Evolutionary conservation across 1,140 invertebrate species (phyloP).

Genomic region (Bradysia coprophila): DNA sequence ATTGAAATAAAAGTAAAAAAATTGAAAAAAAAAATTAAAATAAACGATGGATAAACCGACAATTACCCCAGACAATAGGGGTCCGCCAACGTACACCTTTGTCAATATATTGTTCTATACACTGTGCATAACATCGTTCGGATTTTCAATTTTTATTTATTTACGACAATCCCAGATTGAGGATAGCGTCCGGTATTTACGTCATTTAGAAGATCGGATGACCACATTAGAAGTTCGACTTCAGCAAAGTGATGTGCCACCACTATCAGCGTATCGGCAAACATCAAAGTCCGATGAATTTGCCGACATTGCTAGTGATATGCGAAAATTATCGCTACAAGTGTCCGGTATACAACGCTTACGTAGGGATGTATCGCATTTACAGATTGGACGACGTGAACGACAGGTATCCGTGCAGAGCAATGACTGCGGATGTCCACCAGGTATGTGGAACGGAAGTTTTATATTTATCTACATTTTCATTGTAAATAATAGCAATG

Average conservation of each 20-base stretch:
- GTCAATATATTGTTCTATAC: conserved; percentile 18
- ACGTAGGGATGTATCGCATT: conserved; percentile 20
- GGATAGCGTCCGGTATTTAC: conserved; percentile 14
- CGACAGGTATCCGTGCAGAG: conserved; percentile 13
- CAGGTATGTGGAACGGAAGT: too few species aligned
- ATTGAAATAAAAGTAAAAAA: too few species aligned
- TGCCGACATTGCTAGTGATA: conserved; percentile 5
- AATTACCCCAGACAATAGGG: neutral
- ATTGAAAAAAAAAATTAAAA: neutral
- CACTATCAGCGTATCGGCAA: neutral
- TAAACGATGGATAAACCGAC: neutral
- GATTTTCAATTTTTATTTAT: conserved; percentile 17
- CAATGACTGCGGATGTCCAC: conserved; percentile 9
- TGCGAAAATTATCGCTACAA: conserved; percentile 7
- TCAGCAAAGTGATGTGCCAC: neutral
- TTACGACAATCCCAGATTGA: conserved; percentile 18
- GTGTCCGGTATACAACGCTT: conserved; percentile 18
- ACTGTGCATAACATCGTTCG: conserved; percentile 19
- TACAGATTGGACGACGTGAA: conserved; percentile 18
- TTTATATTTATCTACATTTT: too few species aligned
- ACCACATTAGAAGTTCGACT: conserved; percentile 16
- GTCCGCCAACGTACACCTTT: conserved; percentile 9
- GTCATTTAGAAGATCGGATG: conserved; percentile 19
- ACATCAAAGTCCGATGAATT: neutral
- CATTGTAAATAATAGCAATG: too few species aligned